phyloP scores from a whole-genome alignment of 2,797 vertebrate genomes.

The Meda fulgida region DNA sequence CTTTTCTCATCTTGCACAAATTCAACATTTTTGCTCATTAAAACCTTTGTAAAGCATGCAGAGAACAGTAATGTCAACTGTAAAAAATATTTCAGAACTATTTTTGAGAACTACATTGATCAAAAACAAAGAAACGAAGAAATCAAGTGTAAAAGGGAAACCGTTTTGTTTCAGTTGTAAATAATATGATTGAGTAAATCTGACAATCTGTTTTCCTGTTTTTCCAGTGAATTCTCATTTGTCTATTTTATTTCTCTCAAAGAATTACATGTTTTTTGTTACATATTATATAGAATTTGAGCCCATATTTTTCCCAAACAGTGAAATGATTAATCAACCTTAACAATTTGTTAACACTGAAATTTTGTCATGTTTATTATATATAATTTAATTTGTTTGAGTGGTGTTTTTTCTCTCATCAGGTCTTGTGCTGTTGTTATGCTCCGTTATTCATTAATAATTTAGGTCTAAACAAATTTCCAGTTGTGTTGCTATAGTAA shows the following conservation, averaged over 20 bases:
- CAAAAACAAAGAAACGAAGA: not conserved
- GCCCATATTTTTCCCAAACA: not conserved
- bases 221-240: not conserved
- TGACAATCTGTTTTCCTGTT: not conserved
- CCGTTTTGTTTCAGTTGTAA: not conserved
- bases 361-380: not conserved
- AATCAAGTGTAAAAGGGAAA: not conserved
- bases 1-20: not conserved
- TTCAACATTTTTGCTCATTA: not conserved
- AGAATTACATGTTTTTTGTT: not conserved
- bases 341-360: not conserved
- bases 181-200: not conserved
- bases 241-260: not conserved
- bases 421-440: not conserved
- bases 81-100: not conserved
- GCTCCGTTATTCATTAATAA: not conserved
- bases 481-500: not conserved
- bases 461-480: not conserved
- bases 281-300: not conserved
- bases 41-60: not conserved
- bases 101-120: not conserved
- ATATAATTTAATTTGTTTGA: not conserved
- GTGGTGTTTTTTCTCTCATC: not conserved
- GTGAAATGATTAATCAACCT: not conserved
- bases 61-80: not conserved